phyloP scores from a whole-genome alignment of 2,888 invertebrate species.

The Lamproptera curius region DNA sequence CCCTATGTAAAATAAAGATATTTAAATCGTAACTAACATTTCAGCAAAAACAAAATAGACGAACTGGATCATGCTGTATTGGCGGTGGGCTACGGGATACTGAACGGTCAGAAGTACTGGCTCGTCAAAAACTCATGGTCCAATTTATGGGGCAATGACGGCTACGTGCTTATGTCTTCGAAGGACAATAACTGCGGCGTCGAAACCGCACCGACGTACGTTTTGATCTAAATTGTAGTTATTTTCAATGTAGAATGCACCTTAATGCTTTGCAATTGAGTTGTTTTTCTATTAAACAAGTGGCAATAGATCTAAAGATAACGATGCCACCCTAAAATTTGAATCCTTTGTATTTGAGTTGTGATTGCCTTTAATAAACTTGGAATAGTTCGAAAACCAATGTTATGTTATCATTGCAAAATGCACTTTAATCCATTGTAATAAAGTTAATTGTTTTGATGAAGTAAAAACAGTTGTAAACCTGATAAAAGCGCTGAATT shows the following conservation, averaged over 20 bases:
- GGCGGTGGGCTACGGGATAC: constrained; percentile 93
- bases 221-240: constrained; percentile 81
- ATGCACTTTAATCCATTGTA: too few species aligned
- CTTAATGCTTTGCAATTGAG: neutral
- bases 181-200: constrained; percentile 97
- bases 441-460: too few species aligned
- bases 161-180: constrained; percentile 94
- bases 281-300: neutral
- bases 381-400: too few species aligned
- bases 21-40: neutral
- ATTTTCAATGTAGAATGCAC: neutral
- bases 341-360: too few species aligned
- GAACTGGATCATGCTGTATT: constrained; percentile 95
- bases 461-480: too few species aligned
- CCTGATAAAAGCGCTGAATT: too few species aligned
- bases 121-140: constrained; percentile 98
- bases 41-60: constrained; percentile 85
- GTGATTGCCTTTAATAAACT: too few species aligned
- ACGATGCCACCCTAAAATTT: too few species aligned
- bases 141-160: constrained; percentile 98
- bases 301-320: too few species aligned
- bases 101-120: constrained; percentile 94
- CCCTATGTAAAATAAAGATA: too few species aligned
- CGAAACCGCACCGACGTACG: constrained; percentile 90
- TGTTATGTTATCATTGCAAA: too few species aligned